Conservation (phyloP, 2,113 vertebrate genomes). For the Sylvietta virens region DNA sequence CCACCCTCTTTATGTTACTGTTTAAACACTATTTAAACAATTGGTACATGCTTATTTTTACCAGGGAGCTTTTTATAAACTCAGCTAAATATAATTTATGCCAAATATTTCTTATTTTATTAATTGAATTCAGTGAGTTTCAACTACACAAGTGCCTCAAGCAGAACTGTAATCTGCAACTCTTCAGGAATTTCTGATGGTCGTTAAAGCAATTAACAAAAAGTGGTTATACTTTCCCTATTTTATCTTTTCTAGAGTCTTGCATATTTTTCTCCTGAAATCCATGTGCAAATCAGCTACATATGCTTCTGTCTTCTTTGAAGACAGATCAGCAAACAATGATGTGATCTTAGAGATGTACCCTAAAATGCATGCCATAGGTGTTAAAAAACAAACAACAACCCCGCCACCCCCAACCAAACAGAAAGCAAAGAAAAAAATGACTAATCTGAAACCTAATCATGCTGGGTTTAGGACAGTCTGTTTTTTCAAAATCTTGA, state of each 20-base stretch:
- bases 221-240: not conserved
- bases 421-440: not conserved
- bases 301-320: not conserved
- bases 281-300: not conserved
- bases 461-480: not conserved
- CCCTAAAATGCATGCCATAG: not conserved
- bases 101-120: not conserved
- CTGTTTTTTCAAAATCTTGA: not conserved
- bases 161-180: not conserved
- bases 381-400: not conserved
- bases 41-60: not conserved
- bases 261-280: not conserved
- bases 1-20: rapidly evolving
- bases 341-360: not conserved
- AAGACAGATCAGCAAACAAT: not conserved
- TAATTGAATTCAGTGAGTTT: not conserved
- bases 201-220: not conserved
- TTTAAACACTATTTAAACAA: not conserved
- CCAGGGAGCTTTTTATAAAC: not conserved
- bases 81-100: not conserved
- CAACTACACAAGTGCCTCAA: not conserved
- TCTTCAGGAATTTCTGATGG: not conserved
- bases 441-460: not conserved
- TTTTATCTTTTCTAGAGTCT: not conserved
- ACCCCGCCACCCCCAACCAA: too few relatives aligned